phyloP scores from a whole-genome alignment of 2,888 invertebrate species.

The Omphaloscelis lunosa region DNA sequence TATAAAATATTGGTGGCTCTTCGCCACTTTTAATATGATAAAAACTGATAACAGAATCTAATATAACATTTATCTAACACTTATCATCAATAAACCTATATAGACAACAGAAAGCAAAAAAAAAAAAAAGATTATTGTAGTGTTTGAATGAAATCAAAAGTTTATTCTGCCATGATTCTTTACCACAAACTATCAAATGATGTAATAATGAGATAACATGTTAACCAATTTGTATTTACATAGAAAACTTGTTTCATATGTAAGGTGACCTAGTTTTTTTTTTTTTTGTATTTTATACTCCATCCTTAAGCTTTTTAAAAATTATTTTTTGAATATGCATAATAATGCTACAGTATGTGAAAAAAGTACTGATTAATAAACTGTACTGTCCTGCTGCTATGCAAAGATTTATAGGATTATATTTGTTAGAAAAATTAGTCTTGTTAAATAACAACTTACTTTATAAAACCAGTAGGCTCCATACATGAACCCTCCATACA shows the following conservation, averaged over 20 bases:
- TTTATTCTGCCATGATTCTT: neutral
- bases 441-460: constrained; percentile 84
- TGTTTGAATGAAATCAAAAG: constrained; percentile 1
- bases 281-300: no score
- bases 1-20: neutral
- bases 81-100: constrained; percentile 7
- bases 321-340: no score
- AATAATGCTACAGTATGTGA: neutral
- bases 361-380: neutral
- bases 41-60: constrained; percentile 1
- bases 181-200: constrained; percentile 2
- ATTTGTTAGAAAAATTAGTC: no score
- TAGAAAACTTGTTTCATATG: neutral
- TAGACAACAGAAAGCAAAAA: constrained; percentile 21
- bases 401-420: no score
- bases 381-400: neutral
- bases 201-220: neutral
- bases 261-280: neutral
- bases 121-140: constrained; percentile 1
- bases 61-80: neutral
- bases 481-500: constrained; percentile 95
- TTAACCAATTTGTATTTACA: constrained; percentile 5
- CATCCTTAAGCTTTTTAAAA: no score
- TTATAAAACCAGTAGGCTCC: constrained; percentile 95
- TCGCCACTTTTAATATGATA: neutral